Conservation (phyloP, 2,113 vertebrate species). For the Platycercus adscitus region DNA sequence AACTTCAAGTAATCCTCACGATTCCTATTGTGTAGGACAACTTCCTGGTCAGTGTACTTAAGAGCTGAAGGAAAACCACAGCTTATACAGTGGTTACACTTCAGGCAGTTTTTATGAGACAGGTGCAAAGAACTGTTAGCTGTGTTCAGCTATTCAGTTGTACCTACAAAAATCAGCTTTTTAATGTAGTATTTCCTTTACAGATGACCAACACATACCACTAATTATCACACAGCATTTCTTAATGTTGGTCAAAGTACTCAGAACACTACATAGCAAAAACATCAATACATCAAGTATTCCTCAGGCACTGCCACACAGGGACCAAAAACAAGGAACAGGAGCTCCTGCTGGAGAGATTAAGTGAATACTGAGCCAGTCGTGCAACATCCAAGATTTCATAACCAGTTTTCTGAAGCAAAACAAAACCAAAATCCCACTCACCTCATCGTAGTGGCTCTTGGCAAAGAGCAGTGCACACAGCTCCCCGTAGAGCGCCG, state of each 20-base stretch:
- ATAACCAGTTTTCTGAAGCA: neutral
- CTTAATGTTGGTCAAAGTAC: accelerated
- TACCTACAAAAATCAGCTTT: neutral
- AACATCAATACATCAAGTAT: accelerated
- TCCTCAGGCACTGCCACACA: neutral
- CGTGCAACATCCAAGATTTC: accelerated
- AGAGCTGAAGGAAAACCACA: neutral
- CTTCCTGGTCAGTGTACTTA: neutral
- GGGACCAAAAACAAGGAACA: neutral
- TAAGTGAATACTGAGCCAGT: accelerated
- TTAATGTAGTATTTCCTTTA: accelerated
- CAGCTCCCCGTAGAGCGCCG: conserved; percentile 94
- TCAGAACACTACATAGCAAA: accelerated
- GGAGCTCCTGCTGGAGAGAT: neutral
- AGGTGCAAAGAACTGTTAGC: neutral
- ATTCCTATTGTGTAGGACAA: neutral
- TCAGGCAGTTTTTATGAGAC: neutral
- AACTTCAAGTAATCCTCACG: neutral
- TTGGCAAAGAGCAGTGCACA: conserved; percentile 98
- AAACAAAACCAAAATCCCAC: neutral
- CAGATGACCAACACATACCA: accelerated
- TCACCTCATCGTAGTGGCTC: conserved; percentile 98
- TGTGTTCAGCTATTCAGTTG: neutral
- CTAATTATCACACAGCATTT: accelerated
- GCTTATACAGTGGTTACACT: neutral